Evolutionary conservation across 1,140 invertebrate species (phyloP).

Genomic region (Trichoplusia ni): DNA sequence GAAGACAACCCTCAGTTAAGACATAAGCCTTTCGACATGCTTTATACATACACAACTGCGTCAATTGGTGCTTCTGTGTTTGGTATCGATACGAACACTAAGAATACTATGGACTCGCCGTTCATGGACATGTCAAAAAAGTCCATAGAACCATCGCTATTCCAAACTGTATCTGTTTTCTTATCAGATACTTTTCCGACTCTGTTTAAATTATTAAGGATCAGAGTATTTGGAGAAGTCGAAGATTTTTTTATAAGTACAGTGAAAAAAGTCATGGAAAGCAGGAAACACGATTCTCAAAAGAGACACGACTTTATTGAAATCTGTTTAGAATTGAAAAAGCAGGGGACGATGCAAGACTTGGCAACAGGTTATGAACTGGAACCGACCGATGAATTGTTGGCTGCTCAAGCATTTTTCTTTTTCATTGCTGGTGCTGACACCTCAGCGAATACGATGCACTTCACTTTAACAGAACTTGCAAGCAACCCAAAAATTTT

Average conservation of each 20-base stretch:
- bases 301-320: constrained; percentile 47
- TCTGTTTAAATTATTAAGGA: constrained; percentile 37
- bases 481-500: constrained; percentile 70
- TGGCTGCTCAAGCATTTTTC: constrained; percentile 79
- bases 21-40: constrained; percentile 40
- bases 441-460: constrained; percentile 67
- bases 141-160: constrained; percentile 28
- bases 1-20: constrained; percentile 33
- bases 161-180: constrained; percentile 32
- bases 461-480: constrained; percentile 66
- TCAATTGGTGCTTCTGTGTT: constrained; percentile 48
- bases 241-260: constrained; percentile 49
- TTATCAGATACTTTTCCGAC: constrained; percentile 29
- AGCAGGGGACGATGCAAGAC: constrained; percentile 45
- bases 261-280: constrained; percentile 36
- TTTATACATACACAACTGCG: constrained; percentile 47
- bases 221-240: constrained; percentile 45
- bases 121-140: constrained; percentile 46
- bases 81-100: constrained; percentile 43
- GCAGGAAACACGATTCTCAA: constrained; percentile 24
- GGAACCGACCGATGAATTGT: constrained; percentile 63
- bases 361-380: constrained; percentile 39
- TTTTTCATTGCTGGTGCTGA: constrained; percentile 83
- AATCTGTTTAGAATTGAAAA: constrained; percentile 45
- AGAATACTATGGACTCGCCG: constrained; percentile 45